A percentile compares a stretch with the other conserved stretches of the same genome.
Evolutionary conservation across 2,113 vertebrate genomes (phyloP).

Genomic region (Nipponia nippon): DNA sequence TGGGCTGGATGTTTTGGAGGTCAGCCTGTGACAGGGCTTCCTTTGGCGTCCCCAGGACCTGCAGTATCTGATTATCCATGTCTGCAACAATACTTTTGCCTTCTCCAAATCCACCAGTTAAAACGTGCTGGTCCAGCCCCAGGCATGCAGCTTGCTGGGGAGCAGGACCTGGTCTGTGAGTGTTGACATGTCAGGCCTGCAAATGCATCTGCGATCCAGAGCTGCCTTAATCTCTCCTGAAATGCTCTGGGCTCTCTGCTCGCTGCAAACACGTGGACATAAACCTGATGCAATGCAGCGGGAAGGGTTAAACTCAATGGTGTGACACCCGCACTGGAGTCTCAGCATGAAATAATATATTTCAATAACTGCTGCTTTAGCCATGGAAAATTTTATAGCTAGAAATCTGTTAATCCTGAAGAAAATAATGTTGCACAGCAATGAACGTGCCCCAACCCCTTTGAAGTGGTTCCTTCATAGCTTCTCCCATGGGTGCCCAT

Average conservation of each 20-base stretch:
- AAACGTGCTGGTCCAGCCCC: not conserved
- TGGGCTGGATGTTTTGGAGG: not conserved
- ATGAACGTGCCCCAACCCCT: not conserved
- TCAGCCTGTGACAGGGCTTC: not conserved
- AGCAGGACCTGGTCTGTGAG: not conserved
- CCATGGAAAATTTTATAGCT: not conserved
- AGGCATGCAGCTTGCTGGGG: not conserved
- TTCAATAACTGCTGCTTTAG: not conserved
- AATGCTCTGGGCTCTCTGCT: not conserved
- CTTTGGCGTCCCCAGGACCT: not conserved
- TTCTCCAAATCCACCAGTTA: not conserved
- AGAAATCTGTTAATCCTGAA: not conserved
- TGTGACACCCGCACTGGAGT: rapidly evolving
- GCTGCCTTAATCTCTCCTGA: not conserved
- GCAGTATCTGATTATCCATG: rapidly evolving
- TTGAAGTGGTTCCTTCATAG: not conserved
- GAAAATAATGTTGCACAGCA: rapidly evolving
- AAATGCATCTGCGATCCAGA: not conserved
- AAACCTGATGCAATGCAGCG: not conserved
- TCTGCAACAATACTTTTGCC: not conserved
- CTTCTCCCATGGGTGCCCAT: not conserved
- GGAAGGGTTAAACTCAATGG: not conserved
- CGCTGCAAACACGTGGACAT: rapidly evolving
- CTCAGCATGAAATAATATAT: not conserved
- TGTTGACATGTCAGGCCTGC: not conserved